Evolutionary conservation across 2,113 vertebrate genomes (phyloP).

Genomic region (Phalacrocorax aristotelis): DNA sequence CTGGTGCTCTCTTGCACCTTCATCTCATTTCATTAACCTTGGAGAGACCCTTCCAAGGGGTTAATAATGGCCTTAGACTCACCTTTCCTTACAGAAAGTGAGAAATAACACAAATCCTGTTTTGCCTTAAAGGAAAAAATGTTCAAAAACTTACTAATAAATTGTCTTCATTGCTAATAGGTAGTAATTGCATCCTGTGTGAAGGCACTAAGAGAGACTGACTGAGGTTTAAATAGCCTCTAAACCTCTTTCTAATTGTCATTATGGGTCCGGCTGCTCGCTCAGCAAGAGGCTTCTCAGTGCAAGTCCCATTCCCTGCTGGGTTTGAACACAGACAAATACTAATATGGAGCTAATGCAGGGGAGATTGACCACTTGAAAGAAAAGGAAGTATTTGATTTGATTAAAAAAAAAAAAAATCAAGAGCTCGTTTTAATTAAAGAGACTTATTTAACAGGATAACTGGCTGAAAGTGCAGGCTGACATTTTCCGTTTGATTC

Average conservation of each 20-base stretch:
- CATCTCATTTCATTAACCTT: neutral
- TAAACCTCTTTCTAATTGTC: neutral
- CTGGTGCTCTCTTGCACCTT: neutral
- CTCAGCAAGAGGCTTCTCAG: neutral
- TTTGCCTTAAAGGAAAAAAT: neutral
- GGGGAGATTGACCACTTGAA: neutral
- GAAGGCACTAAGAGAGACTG: neutral
- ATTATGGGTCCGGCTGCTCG: neutral
- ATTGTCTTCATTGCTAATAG: neutral
- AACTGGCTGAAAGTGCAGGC: neutral
- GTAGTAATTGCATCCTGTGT: neutral
- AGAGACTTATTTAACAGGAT: neutral
- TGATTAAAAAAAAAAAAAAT: neutral
- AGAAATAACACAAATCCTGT: neutral
- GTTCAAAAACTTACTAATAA: neutral
- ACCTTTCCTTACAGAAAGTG: neutral
- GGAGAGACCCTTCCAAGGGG: neutral
- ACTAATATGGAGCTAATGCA: neutral
- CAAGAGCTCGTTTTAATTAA: neutral
- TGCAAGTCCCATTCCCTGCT: neutral
- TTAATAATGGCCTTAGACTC: neutral
- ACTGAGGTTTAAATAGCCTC: neutral
- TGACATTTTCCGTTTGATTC: neutral
- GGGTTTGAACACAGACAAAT: neutral
- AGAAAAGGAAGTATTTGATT: neutral